A percentile compares a stretch with the other conserved stretches of the same genome.
Evolutionary conservation across 2,113 vertebrate species (phyloP).

Genomic region (Cisticola juncidis): DNA sequence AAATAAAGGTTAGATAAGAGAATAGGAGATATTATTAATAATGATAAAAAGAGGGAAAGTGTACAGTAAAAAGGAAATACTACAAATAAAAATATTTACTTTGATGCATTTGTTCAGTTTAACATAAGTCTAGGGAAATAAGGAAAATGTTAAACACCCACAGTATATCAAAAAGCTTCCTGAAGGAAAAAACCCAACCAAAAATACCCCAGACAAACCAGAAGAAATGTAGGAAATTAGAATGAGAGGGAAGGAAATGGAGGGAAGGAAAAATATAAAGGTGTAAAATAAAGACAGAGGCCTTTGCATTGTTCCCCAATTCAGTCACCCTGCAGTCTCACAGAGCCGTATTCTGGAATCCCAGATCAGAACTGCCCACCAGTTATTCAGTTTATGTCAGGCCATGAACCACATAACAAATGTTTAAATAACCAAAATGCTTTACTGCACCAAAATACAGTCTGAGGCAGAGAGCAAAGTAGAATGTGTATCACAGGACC

Average conservation of each 20-base stretch:
- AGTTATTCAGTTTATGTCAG: background rate
- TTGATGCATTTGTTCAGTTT: background rate
- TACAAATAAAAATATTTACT: background rate
- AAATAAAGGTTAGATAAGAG: background rate
- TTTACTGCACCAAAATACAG: background rate
- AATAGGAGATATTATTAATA: background rate
- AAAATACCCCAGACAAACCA: background rate
- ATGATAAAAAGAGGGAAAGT: background rate
- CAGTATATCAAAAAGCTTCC: background rate
- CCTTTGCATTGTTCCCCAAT: background rate
- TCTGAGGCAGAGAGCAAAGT: background rate
- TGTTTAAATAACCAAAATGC: accelerated
- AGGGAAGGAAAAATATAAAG: background rate
- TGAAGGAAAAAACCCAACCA: background rate
- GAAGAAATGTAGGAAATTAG: background rate
- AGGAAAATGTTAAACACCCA: background rate
- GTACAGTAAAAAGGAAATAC: background rate
- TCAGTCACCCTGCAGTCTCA: accelerated
- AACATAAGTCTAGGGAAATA: background rate
- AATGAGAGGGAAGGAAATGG: background rate
- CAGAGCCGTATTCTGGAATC: background rate
- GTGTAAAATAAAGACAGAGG: background rate
- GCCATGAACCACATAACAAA: background rate
- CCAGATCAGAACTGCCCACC: background rate
- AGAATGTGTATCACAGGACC: background rate